Conservation (phyloP, 2,113 vertebrate genomes). For the Chascanopsetta lugubris region DNA sequence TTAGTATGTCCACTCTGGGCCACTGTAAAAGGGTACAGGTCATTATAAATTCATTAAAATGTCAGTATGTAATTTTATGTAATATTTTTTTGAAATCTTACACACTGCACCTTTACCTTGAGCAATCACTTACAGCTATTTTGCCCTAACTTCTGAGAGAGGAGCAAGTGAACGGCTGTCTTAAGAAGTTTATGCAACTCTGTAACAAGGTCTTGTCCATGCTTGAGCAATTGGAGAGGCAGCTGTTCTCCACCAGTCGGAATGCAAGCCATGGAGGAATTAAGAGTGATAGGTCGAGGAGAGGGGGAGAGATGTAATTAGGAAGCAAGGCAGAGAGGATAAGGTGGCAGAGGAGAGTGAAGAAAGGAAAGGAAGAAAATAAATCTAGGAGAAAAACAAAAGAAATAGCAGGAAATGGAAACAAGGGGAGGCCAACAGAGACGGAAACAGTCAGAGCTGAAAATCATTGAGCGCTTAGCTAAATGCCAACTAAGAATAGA, state of each 20-base stretch:
- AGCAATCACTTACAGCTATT: constrained; percentile 31
- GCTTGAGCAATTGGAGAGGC: constrained; percentile 53
- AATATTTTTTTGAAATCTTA: too few relatives aligned
- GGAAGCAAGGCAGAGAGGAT: constrained; percentile 42
- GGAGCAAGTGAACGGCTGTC: constrained; percentile 13
- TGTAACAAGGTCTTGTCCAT: constrained; percentile 59
- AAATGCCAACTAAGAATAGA: constrained; percentile 85
- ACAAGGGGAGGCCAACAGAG: constrained; percentile 30
- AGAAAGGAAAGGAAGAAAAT: constrained; percentile 15
- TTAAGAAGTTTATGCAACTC: constrained; percentile 43
- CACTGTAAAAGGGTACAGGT: too few relatives aligned
- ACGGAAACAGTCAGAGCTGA: constrained; percentile 66
- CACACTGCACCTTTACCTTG: constrained; percentile 10
- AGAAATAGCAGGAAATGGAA: constrained; percentile 22
- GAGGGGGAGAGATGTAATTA: constrained; percentile 56
- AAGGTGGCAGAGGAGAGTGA: constrained; percentile 21
- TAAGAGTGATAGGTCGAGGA: constrained; percentile 45
- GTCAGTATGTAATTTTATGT: too few relatives aligned
- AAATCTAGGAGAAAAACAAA: constrained; percentile 16
- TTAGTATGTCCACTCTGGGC: too few relatives aligned
- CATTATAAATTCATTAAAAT: too few relatives aligned
- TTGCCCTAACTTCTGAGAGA: constrained; percentile 20
- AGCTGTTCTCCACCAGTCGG: constrained; percentile 47
- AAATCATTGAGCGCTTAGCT: constrained; percentile 80
- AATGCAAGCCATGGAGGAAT: constrained; percentile 37